Conservation (phyloP, 2,888 invertebrate species). For the Heliconius charithonia region DNA sequence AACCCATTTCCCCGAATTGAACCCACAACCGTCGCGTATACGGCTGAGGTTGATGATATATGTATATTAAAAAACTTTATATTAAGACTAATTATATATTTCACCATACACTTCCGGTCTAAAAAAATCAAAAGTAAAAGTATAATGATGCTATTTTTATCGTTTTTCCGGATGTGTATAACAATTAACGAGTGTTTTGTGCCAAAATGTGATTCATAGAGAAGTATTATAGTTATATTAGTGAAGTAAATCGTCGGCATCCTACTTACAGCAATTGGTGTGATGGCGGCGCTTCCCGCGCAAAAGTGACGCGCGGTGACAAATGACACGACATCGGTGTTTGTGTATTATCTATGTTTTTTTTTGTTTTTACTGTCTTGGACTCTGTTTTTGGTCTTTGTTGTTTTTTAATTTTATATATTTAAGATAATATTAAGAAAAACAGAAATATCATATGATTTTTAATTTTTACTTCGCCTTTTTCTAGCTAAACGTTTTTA, state of each 20-base stretch:
- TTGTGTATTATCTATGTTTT: background rate
- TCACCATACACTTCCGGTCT: background rate
- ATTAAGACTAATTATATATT: background rate
- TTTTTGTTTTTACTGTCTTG: background rate
- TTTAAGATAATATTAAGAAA: too few relatives aligned
- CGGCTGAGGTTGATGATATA: background rate
- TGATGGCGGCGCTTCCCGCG: slow-evolving; percentile 71
- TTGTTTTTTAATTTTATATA: too few relatives aligned
- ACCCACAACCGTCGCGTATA: background rate
- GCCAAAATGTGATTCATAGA: slow-evolving; percentile 65
- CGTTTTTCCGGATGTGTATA: slow-evolving; percentile 19
- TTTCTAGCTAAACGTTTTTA: too few relatives aligned
- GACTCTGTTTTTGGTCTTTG: background rate
- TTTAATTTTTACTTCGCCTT: too few relatives aligned
- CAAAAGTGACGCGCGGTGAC: slow-evolving; percentile 60
- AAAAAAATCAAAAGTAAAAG: background rate
- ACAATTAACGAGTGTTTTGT: slow-evolving; percentile 54
- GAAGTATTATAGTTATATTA: slow-evolving; percentile 21
- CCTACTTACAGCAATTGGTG: slow-evolving; percentile 72
- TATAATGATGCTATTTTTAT: slow-evolving; percentile 15
- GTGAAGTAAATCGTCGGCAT: slow-evolving; percentile 65
- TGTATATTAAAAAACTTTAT: background rate
- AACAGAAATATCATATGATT: too few relatives aligned
- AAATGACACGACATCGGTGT: slow-evolving; percentile 31
- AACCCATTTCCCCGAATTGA: background rate